Evolutionary conservation across 1,140 invertebrate genomes (phyloP).

Genomic region (Grapholita molesta): DNA sequence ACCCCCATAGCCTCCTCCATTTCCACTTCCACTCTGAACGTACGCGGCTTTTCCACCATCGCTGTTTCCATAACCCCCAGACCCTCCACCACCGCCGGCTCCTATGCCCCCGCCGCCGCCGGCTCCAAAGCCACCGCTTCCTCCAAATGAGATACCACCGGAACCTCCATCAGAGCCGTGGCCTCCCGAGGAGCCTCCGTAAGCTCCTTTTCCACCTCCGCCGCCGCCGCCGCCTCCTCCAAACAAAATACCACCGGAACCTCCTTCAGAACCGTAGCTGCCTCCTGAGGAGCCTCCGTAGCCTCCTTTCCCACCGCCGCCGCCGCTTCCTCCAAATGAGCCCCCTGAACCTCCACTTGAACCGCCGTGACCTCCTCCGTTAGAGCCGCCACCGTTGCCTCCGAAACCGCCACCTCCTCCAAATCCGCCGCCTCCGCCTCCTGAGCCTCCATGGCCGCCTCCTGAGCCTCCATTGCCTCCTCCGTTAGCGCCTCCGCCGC

Average conservation of each 20-base stretch:
- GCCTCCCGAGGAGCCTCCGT: neutral
- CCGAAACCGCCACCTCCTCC: conserved; percentile 29
- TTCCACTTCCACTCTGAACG: conserved; percentile 21
- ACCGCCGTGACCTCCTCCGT: conserved; percentile 18
- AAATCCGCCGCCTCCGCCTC: conserved; percentile 17
- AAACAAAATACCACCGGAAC: conserved; percentile 13
- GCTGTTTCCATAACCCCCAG: conserved; percentile 19
- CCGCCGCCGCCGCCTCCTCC: conserved; percentile 18
- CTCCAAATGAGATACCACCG: conserved; percentile 18
- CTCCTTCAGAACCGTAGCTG: conserved; percentile 26
- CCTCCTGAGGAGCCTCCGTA: conserved; percentile 30
- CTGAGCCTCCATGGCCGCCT: conserved; percentile 23
- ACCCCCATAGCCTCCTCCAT: conserved; percentile 22
- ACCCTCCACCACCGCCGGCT: conserved; percentile 18
- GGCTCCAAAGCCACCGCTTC: conserved; percentile 21
- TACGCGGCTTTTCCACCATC: neutral
- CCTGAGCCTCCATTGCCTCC: conserved; percentile 23
- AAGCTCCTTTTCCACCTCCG: conserved; percentile 14
- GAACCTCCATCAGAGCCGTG: conserved; percentile 8
- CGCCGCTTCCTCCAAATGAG: neutral
- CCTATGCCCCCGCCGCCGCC: conserved; percentile 21
- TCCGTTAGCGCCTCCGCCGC: conserved; percentile 12
- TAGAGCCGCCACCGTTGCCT: conserved; percentile 25
- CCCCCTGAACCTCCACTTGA: no score
- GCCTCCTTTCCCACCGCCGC: conserved; percentile 26